Percentiles rank a stretch among this genome's conserved stretches.
These are phyloP conservation scores for Coregonus clupeaformis DNA, from an alignment of 2,113 vertebrate species.

Conservation along the genomic window DNA sequence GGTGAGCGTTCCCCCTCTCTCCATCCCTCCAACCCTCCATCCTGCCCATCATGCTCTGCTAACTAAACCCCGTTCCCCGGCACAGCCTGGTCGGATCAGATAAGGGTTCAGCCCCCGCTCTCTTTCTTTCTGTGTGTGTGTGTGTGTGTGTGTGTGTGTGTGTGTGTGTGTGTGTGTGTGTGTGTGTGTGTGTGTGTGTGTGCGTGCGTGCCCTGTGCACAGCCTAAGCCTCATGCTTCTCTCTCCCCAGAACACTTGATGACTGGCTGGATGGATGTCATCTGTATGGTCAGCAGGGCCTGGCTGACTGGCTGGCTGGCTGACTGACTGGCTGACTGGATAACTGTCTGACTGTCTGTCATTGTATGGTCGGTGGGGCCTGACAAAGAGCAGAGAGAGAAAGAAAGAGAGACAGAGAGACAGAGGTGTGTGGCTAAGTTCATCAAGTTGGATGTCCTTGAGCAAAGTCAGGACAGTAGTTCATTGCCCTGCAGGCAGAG, in stretches of 20 bases:
- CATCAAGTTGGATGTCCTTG: slow-evolving; percentile 61
- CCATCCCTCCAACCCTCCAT: not conserved
- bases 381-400: slow-evolving; percentile 46
- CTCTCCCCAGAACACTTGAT: slow-evolving; percentile 5
- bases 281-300: slow-evolving; percentile 53
- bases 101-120: slow-evolving; percentile 9
- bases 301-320: not conserved
- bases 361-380: slow-evolving; percentile 41
- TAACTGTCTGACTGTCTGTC: no score
- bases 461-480: slow-evolving; percentile 52
- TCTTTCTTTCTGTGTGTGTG: no score
- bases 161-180: no score
- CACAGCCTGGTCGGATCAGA: slow-evolving; percentile 27
- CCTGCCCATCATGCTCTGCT: slow-evolving; percentile 8
- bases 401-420: slow-evolving; percentile 37
- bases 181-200: fast-evolving
- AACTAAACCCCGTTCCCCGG: not conserved
- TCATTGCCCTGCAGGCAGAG: slow-evolving; percentile 27
- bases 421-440: slow-evolving; percentile 37
- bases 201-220: no score
- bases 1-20: slow-evolving; percentile 20
- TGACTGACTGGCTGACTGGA: slow-evolving; percentile 17
- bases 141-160: not conserved
- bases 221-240: not conserved
- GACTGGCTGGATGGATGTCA: slow-evolving; percentile 30